Evolutionary conservation across 2,113 vertebrate genomes (phyloP).

Genomic region (Hyperoodon ampullatus): DNA sequence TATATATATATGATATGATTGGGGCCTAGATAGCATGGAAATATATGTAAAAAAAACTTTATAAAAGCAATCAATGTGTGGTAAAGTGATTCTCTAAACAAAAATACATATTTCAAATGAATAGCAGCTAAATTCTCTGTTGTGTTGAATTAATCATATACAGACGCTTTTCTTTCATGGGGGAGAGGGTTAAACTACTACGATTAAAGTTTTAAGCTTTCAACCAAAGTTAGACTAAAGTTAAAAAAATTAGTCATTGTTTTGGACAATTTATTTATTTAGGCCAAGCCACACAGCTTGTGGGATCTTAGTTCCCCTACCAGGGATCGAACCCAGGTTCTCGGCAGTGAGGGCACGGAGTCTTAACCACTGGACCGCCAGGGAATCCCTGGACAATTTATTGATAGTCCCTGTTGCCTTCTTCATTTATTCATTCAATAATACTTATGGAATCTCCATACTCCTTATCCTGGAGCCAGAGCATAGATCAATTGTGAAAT

Average conservation of each 20-base stretch:
- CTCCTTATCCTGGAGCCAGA: not conserved
- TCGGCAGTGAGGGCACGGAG: rapidly evolving
- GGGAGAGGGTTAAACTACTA: not conserved
- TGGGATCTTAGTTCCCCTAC: not conserved
- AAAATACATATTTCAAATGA: not conserved
- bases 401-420: too few species aligned
- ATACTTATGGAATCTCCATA: not conserved
- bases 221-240: not conserved
- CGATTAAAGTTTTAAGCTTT: not conserved
- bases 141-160: not conserved
- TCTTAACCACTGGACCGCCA: not conserved
- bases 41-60: not conserved
- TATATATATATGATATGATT: not conserved
- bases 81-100: not conserved
- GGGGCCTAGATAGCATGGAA: not conserved
- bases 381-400: not conserved
- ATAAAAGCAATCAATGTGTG: not conserved
- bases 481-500: not conserved
- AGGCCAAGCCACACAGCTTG: not conserved
- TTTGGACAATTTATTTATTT: not conserved
- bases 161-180: not conserved
- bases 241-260: not conserved
- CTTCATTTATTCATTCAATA: not conserved
- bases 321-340: not conserved
- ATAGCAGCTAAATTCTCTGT: not conserved